These are phyloP conservation scores for Orientallactaga bullata DNA, from an alignment of 2,113 vertebrate species.

Conservation along the genomic window DNA sequence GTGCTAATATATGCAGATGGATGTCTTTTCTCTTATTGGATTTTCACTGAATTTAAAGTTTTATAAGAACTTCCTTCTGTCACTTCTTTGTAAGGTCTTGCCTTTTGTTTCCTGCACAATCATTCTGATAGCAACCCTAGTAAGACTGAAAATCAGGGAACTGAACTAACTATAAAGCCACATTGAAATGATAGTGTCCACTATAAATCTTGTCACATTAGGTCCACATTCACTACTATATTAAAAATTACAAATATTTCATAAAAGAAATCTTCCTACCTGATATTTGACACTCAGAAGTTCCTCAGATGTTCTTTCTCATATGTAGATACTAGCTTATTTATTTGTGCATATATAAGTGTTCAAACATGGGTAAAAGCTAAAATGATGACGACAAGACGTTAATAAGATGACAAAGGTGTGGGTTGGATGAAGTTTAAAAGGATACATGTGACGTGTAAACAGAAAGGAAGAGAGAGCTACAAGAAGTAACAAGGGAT, in stretches of 20 bases:
- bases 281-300: background rate
- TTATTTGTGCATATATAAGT: too few relatives aligned
- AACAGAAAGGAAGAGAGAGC: too few relatives aligned
- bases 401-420: too few relatives aligned
- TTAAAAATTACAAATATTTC: background rate
- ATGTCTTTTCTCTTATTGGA: conserved; percentile 58
- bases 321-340: too few relatives aligned
- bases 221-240: background rate
- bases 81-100: background rate
- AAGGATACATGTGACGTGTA: too few relatives aligned
- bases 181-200: background rate
- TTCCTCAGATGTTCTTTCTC: too few relatives aligned
- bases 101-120: background rate
- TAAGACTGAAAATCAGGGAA: background rate
- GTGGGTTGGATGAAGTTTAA: too few relatives aligned
- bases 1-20: conserved; percentile 12
- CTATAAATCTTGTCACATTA: background rate
- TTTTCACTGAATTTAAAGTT: conserved; percentile 39
- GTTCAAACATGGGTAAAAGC: too few relatives aligned
- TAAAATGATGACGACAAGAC: too few relatives aligned
- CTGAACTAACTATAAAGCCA: background rate
- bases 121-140: background rate
- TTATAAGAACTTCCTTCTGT: background rate
- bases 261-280: background rate
- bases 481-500: too few relatives aligned